Conservation (phyloP, 2,888 invertebrate species). For the Drosophila planitibia region DNA sequence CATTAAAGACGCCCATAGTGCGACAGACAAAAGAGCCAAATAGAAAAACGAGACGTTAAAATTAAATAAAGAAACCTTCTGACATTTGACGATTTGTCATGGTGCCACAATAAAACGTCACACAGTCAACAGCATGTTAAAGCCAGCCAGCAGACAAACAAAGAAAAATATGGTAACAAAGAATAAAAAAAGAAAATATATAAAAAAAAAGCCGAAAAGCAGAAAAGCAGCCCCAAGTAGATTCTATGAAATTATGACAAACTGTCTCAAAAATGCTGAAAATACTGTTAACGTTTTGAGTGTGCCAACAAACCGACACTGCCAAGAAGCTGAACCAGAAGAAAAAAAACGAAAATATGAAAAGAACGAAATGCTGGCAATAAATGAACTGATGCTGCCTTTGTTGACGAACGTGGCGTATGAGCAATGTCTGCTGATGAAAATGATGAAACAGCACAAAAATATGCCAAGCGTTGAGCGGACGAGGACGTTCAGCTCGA, state of each 20-base stretch:
- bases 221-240: slow-evolving; percentile 32
- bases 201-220: neutral
- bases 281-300: slow-evolving; percentile 77
- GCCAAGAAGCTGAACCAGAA: slow-evolving; percentile 43
- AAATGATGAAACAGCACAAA: slow-evolving; percentile 82
- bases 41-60: slow-evolving; percentile 42
- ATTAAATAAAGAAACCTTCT: slow-evolving; percentile 73
- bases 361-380: slow-evolving; percentile 25
- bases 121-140: slow-evolving; percentile 31
- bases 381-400: slow-evolving; percentile 58
- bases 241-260: slow-evolving; percentile 81
- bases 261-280: slow-evolving; percentile 81
- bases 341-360: slow-evolving; percentile 35
- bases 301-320: slow-evolving; percentile 45
- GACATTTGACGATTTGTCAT: slow-evolving; percentile 82
- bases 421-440: slow-evolving; percentile 77
- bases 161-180: slow-evolving; percentile 35
- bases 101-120: slow-evolving; percentile 77
- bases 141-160: slow-evolving; percentile 39
- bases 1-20: slow-evolving; percentile 52
- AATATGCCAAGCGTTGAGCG: slow-evolving; percentile 59
- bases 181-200: slow-evolving; percentile 10
- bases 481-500: slow-evolving; percentile 4
- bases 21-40: slow-evolving; percentile 18
- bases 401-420: slow-evolving; percentile 77